These are phyloP conservation scores for Pammene aurita DNA, from an alignment of 2,888 invertebrate genomes.

Conservation along the genomic window DNA sequence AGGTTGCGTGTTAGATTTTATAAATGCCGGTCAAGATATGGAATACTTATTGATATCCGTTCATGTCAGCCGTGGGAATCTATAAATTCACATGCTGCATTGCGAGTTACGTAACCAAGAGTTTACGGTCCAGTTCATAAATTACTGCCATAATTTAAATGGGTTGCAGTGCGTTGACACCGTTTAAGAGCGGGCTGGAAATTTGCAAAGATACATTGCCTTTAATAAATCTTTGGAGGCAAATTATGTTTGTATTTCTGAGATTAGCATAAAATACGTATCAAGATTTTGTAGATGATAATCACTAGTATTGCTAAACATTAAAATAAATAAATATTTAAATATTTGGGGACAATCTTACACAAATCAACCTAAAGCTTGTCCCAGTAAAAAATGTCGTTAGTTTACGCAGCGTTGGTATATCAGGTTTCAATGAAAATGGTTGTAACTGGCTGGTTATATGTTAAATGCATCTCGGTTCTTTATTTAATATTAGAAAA, in stretches of 20 bases:
- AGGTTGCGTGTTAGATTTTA: slow-evolving; percentile 42
- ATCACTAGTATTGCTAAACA: slow-evolving; percentile 18
- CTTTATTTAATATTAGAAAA: too few species aligned
- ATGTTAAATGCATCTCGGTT: too few species aligned
- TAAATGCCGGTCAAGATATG: slow-evolving; percentile 20
- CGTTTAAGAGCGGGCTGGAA: slow-evolving; percentile 16
- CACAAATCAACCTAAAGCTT: too few species aligned
- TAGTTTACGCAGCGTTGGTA: too few species aligned
- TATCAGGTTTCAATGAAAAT: too few species aligned
- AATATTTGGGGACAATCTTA: too few species aligned
- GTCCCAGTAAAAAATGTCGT: too few species aligned
- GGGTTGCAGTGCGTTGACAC: slow-evolving; percentile 32
- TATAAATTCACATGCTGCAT: slow-evolving; percentile 38
- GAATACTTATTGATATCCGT: slow-evolving; percentile 28
- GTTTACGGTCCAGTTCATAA: slow-evolving; percentile 31
- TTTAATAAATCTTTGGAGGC: slow-evolving; percentile 20
- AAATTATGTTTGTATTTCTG: slow-evolving; percentile 12
- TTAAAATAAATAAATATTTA: too few species aligned
- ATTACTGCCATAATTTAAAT: slow-evolving; percentile 33
- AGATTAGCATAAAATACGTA: slow-evolving; percentile 19
- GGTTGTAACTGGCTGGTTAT: too few species aligned
- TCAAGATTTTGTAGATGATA: slow-evolving; percentile 9
- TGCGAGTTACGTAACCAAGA: slow-evolving; percentile 29
- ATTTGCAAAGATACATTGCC: slow-evolving; percentile 21
- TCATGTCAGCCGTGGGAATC: slow-evolving; percentile 33